Evolutionary conservation across 2,797 vertebrate species (phyloP), one percentile per base, ranked within the genome.

Genomic region (Hypotaenidia okinawae): DNA sequence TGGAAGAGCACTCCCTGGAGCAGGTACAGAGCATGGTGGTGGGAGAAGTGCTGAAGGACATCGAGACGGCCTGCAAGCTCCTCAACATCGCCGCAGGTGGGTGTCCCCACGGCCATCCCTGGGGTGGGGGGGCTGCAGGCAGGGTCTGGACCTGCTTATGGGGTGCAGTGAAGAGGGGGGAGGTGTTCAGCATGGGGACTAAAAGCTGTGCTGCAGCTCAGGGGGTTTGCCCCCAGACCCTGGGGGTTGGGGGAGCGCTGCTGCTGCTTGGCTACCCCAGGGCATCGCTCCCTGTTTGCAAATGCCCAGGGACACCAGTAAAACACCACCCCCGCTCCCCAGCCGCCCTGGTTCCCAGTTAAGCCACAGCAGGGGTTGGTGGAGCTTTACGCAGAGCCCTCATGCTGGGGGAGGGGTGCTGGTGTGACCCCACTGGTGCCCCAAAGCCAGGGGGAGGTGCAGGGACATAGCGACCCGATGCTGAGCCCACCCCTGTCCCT

Each of bases 11-110:
- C 22, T 99, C 99, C 1, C 97, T 99, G 97, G 99, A 99, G 97
- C 99, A 99, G 98, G 99, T 99, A 95, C 99, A 99, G 97, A 99
- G 98, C 97, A 98, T 99, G 99, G 99, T 99, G 95, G 98, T 99
- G 89, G 99, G 99, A 4, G 99, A 99, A 87, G 99, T 99, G 92
- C 98, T 99, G 83, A 99, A 99, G 98, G 99, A 99, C 97, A 99
- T 99, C 21, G 99, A 99, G 97, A 99, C 99, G 0, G 99, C 99
- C 88, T 99, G 99, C 97, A 99, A 99, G 96, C 98, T 99, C 82
- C 99, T 99, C 90, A 99, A 99, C 95, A 99, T 99, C 96, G 97
- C 98, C 0, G 98, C 99, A 97, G 99, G 99, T 99, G 97, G 93
- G 98, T 83, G 69, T 6, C 14, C 16, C 32, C 19, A 0, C 30